These are phyloP conservation scores for Arctia plantaginis DNA, from an alignment of 2,888 invertebrate species.

Conservation along the genomic window DNA sequence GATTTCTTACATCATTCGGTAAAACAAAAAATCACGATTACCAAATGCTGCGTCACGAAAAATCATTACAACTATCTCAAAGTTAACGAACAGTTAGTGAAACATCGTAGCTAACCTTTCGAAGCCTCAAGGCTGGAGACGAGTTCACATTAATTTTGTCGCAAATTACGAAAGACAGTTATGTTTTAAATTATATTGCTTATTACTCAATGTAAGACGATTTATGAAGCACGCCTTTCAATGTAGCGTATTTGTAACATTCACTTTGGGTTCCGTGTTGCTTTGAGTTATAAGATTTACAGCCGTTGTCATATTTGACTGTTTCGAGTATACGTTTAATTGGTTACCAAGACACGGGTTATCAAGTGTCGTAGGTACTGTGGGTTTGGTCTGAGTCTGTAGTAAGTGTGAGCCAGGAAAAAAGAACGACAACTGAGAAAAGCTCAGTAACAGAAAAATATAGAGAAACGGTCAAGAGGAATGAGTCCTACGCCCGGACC, in stretches of 20 bases:
- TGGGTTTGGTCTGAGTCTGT: background rate
- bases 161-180: constrained; percentile 43
- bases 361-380: background rate
- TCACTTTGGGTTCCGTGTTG: constrained; percentile 12
- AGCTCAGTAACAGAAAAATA: too few relatives aligned
- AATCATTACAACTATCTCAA: constrained; percentile 41
- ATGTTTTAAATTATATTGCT: constrained; percentile 47
- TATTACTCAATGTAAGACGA: constrained; percentile 31
- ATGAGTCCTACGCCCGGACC: too few relatives aligned
- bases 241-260: background rate
- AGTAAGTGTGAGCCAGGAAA: too few relatives aligned
- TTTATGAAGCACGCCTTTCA: constrained; percentile 17
- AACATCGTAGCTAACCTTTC: constrained; percentile 41
- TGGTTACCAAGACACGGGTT: background rate
- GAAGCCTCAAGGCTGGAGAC: constrained; percentile 25
- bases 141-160: constrained; percentile 43
- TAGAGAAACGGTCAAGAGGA: too few relatives aligned
- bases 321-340: background rate
- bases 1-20: constrained; percentile 20
- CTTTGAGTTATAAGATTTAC: background rate
- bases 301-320: background rate
- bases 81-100: constrained; percentile 32
- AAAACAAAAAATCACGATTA: constrained; percentile 31
- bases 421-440: too few relatives aligned
- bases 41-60: constrained; percentile 44